Base-by-base conservation (phyloP, 2,888 invertebrate genomes). In the Leptogaster cylindrica region DNA sequence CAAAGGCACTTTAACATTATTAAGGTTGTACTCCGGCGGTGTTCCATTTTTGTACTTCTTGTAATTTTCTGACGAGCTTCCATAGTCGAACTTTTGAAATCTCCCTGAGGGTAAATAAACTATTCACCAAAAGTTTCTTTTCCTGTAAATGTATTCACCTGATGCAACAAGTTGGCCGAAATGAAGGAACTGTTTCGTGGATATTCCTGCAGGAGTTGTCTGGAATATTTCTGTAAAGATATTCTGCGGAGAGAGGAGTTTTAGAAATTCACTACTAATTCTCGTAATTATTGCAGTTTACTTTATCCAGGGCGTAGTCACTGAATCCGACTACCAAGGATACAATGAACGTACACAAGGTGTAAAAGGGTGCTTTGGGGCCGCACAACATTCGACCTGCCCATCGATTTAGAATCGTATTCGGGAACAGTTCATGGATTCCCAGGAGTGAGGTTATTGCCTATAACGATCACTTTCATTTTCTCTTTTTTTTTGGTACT, bases 121-220 rank as follows among this genome's bases (percentile, higher is more conserved):
- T 0, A 25, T 23, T 18, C 20, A 18, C 3, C 10, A 6, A 51
- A 50, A 2, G 6, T 23, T 50, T n/a, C n/a, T n/a, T n/a, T n/a
- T n/a, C n/a, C n/a, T n/a, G n/a, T n/a, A n/a, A n/a, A n/a, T n/a
- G n/a, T 6, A 77, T 31, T 73, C 63, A 2, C 74, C 76, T 0
- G 76, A 75, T 8, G 73, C 73, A 5, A 74, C 73, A 25, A 75
- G 74, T 46, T 78, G 78, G 23, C 76, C 25, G 41, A 77, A 78
- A 52, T 78, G 77, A 2, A 75, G 65, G 31, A 77, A 72, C 68
- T 78, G 78, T 70, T 77, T 73, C 3, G 75, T 74, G 1, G 78
- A 78, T 36, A 70, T 71, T 2, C 78, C 78, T 0, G 77, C 69
- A 0, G 77, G 78, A 71, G 76, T 75, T 0, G 78, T 77, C 51